A percentile compares a stretch with the other conserved stretches of the same genome.
These are phyloP conservation scores for Lepidonotus clava DNA, from an alignment of 2,888 invertebrate genomes.

Conservation along the genomic window DNA sequence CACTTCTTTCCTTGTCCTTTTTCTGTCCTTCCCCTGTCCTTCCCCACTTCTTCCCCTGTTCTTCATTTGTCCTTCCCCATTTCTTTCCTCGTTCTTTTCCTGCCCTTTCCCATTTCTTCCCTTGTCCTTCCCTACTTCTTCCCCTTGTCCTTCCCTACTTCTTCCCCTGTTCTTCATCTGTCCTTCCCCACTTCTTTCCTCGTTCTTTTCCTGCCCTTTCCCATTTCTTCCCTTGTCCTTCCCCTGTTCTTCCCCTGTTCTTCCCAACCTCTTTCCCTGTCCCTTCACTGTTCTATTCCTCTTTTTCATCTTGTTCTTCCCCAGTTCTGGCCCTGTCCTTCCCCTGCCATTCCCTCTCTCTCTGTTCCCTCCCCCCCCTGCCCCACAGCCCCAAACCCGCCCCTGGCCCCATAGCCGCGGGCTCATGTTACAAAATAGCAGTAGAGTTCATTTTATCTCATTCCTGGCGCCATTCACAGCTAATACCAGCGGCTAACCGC, in stretches of 20 bases:
- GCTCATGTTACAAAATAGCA: constrained; percentile 43
- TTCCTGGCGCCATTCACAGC: constrained; percentile 25
- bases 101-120: constrained; percentile 6
- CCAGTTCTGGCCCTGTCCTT: background rate
- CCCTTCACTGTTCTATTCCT: background rate
- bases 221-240: background rate
- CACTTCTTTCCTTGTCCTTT: constrained; percentile 4
- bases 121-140: background rate
- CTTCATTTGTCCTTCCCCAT: background rate
- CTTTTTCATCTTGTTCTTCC: background rate
- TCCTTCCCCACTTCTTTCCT: background rate
- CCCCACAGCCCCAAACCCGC: background rate
- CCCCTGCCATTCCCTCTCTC: background rate
- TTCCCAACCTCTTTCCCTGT: constrained; percentile 5
- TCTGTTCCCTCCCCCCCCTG: background rate
- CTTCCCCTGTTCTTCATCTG: background rate
- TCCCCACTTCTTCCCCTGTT: background rate
- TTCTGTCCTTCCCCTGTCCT: background rate
- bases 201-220: background rate
- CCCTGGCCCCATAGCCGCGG: background rate
- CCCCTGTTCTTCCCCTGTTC: background rate
- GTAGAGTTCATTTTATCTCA: constrained; percentile 33
- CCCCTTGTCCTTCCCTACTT: background rate
- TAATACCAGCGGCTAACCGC: constrained; percentile 17
- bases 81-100: background rate